Evolutionary conservation across 2,888 invertebrate genomes (phyloP).

Genomic region (Meloe dianella): DNA sequence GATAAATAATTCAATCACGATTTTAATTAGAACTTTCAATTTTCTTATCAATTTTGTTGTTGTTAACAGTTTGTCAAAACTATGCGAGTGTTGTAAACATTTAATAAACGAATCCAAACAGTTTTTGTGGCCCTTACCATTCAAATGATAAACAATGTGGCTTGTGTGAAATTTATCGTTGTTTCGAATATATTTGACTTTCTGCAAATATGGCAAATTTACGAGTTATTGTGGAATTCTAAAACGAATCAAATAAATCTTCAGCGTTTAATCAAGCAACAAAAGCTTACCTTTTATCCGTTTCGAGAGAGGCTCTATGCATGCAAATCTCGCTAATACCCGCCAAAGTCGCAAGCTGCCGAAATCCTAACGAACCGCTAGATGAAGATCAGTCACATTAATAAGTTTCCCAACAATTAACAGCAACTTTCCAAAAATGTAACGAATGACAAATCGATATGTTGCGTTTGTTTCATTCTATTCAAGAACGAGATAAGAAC

Average conservation of each 20-base stretch:
- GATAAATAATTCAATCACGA: conserved; percentile 23
- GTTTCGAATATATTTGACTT: background rate
- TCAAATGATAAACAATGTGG: background rate
- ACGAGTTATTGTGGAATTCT: background rate
- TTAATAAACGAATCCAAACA: background rate
- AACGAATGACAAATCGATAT: no score
- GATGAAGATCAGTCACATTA: background rate
- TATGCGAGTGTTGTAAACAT: background rate
- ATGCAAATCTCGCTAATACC: background rate
- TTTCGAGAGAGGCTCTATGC: background rate
- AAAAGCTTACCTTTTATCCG: background rate
- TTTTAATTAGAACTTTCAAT: conserved; percentile 15
- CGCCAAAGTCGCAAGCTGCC: background rate
- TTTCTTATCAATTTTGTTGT: no score
- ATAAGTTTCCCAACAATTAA: background rate
- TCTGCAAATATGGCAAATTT: background rate
- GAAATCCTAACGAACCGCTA: background rate
- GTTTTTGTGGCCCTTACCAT: background rate
- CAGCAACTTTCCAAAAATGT: background rate
- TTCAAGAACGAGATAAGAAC: no score
- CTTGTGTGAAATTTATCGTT: background rate
- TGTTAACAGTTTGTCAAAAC: background rate
- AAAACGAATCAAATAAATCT: background rate
- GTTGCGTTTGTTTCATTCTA: no score
- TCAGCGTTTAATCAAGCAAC: background rate